phyloP scores from a whole-genome alignment of 2,113 vertebrate genomes.

The Semnopithecus entellus region DNA sequence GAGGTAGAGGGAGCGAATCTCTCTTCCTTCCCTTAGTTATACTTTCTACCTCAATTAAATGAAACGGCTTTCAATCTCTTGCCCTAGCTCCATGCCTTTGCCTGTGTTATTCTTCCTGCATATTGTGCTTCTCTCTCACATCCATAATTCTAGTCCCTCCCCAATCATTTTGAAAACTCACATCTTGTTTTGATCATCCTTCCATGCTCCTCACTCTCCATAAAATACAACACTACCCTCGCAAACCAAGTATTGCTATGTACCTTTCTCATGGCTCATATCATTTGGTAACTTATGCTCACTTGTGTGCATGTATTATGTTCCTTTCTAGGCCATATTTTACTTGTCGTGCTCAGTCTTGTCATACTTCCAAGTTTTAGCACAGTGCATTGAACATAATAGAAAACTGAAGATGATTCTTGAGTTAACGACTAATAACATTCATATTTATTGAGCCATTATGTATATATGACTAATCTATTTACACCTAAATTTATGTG shows the following conservation, averaged over 20 bases:
- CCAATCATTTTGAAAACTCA: not conserved
- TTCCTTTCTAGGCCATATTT: not conserved
- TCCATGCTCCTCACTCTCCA: not conserved
- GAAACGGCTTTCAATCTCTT: not conserved
- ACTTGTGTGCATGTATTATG: not conserved
- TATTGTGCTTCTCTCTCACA: not conserved
- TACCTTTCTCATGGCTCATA: not conserved
- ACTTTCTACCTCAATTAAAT: rapidly evolving
- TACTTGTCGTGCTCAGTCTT: not conserved
- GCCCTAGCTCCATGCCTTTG: not conserved
- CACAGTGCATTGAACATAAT: not conserved
- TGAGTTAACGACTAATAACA: not conserved
- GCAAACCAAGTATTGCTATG: no score
- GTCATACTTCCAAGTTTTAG: not conserved
- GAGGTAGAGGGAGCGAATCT: rapidly evolving
- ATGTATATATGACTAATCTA: not conserved
- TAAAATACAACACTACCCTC: not conserved
- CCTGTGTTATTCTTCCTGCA: not conserved
- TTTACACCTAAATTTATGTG: not conserved
- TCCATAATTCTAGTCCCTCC: not conserved
- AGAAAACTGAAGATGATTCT: not conserved
- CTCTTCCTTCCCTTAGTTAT: not conserved
- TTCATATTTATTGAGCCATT: not conserved
- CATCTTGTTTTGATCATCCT: not conserved
- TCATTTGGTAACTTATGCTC: not conserved